phyloP scores from a whole-genome alignment of 2,888 invertebrate genomes.

The Miltochrista miniata region DNA sequence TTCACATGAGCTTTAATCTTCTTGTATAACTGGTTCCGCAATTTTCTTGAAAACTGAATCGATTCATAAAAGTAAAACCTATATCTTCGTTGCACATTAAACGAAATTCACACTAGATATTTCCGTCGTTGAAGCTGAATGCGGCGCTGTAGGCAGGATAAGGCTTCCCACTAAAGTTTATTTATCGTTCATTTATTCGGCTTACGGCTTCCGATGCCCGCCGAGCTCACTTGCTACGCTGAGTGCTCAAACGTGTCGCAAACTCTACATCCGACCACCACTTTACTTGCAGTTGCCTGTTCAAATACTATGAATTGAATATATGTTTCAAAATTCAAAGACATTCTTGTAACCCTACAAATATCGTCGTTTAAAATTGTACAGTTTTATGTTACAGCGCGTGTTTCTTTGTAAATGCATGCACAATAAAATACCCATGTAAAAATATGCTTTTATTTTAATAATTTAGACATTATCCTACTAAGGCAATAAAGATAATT shows the following conservation, averaged over 20 bases:
- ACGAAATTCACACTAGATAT: too few species aligned
- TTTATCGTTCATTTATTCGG: conserved; percentile 31
- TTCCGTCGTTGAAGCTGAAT: background rate
- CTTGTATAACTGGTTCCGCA: too few species aligned
- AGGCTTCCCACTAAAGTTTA: conserved; percentile 16
- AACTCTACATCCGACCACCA: conserved; percentile 17
- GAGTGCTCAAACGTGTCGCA: conserved; percentile 35
- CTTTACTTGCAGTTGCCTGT: conserved; percentile 7
- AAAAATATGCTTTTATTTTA: too few species aligned
- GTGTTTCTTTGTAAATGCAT: too few species aligned
- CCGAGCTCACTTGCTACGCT: conserved; percentile 13
- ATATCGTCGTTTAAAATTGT: background rate
- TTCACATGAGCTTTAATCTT: too few species aligned
- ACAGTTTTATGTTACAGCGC: background rate
- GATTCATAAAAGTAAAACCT: background rate
- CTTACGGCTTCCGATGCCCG: conserved; percentile 23
- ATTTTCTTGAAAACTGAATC: too few species aligned
- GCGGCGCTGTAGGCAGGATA: conserved; percentile 8
- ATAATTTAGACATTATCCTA: too few species aligned
- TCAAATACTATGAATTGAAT: conserved; percentile 8
- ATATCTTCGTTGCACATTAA: background rate
- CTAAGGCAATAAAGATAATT: too few species aligned
- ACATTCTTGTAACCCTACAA: background rate
- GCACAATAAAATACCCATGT: too few species aligned
- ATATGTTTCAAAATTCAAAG: too few species aligned